Evolutionary conservation across 2,113 vertebrate species (phyloP).

Genomic region (Ameiurus melas): DNA sequence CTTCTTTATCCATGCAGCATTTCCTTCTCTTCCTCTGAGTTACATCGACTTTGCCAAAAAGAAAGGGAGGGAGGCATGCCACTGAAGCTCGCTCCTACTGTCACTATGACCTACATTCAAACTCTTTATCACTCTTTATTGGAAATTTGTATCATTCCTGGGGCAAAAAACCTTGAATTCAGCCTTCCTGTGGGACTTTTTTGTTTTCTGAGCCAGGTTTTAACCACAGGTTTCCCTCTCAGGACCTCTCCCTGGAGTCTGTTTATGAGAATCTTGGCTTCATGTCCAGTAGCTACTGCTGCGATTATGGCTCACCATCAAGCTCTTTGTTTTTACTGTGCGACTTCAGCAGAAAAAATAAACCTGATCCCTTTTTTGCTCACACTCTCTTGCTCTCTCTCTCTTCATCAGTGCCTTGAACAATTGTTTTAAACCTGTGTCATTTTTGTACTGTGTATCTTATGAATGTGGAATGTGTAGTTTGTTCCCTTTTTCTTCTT

Average conservation of each 20-base stretch:
- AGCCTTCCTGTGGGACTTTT: conserved; percentile 44
- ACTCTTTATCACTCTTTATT: conserved; percentile 36
- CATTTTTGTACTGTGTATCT: conserved; percentile 40
- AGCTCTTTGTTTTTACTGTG: conserved; percentile 32
- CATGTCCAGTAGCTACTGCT: conserved; percentile 28
- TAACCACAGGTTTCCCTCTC: conserved; percentile 32
- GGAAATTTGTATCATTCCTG: background rate
- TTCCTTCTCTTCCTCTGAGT: conserved; percentile 53
- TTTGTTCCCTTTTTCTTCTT: background rate
- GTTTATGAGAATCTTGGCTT: conserved; percentile 42
- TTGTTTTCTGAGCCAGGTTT: conserved; percentile 36
- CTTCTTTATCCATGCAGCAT: conserved; percentile 48
- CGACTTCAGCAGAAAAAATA: background rate
- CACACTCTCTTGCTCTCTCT: background rate
- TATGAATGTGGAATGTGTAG: conserved; percentile 37
- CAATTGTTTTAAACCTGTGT: conserved; percentile 29
- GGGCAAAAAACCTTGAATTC: conserved; percentile 2
- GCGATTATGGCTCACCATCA: background rate
- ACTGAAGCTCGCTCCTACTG: conserved; percentile 61
- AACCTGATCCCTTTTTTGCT: conserved; percentile 8
- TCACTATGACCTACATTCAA: conserved; percentile 71
- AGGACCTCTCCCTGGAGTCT: conserved; percentile 6
- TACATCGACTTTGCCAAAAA: conserved; percentile 46
- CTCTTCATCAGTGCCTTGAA: background rate
- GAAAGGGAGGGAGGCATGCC: conserved; percentile 26